Evolutionary conservation across 2,888 invertebrate genomes (phyloP), one percentile per base, ranked within the genome.

Genomic region (Pammene fasciana): DNA sequence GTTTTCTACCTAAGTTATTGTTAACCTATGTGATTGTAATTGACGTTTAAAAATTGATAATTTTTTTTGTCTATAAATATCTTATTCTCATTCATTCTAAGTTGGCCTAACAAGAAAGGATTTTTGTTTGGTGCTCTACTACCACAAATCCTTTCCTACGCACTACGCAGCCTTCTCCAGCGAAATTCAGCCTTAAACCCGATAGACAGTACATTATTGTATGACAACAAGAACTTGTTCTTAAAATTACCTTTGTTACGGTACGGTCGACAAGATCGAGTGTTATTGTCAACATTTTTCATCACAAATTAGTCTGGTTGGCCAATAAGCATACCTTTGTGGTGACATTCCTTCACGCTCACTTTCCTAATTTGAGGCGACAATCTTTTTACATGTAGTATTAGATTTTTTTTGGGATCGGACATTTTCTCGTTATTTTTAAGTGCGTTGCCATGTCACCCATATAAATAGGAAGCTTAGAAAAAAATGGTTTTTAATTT

Each of bases 271-370:
- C 45, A 52, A 59, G 36, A 50, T 38, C 26, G 38, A 59, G 43
- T 64, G 52, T 50, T 52, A 68, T 59, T 45, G 59, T 57, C 59
- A 16, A 65, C 61, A 68, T 64, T 18, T 67, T 18, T 68, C 59
- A 50, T 68, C 52, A 59, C 64, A 57, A 57, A 68, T 64, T 64
- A 68, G 64, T 59, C 46, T 52, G 57, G 68, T 52, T 68, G 62
- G 56, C 57, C 57, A 68, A 64, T 64, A 64, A 68, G 57, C 68
- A 68, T 68, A 59, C 57, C 64, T 50, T n/a, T 59, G 68, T 59
- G 54, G 71, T 60, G 67, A 70, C 77, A 82, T 81, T 79, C 78
- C 76, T 75, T 75, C 76, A 78, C 82, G 78, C 78, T 77, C 76
- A 77, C 78, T 74, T 75, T 73, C 74, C 72, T 77, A 73, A 77